Percentiles rank a stretch among this genome's conserved stretches.
These are phyloP conservation scores for Petroica traversi DNA, from an alignment of 2,113 vertebrate genomes.

Conservation along the genomic window DNA sequence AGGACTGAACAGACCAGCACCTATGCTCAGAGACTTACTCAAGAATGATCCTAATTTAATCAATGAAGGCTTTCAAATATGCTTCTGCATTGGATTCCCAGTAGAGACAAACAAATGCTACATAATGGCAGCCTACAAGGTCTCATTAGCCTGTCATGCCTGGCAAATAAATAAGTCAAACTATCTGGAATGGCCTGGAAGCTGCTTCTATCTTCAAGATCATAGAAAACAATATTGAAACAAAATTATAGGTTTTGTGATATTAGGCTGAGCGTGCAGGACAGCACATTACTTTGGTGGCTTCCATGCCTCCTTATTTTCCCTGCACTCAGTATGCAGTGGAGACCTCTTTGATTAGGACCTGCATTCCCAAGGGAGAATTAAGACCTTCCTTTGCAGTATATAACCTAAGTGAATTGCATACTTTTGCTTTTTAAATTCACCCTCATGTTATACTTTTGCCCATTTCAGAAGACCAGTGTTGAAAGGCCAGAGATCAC, in stretches of 20 bases:
- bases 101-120: neutral
- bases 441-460: neutral
- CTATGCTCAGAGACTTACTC: neutral
- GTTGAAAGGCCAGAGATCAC: neutral
- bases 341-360: neutral
- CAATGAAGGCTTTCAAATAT: neutral
- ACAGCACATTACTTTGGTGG: neutral
- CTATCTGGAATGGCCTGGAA: neutral
- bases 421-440: neutral
- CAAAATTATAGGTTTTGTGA: neutral
- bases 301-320: neutral
- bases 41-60: neutral
- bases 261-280: neutral
- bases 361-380: neutral
- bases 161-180: neutral
- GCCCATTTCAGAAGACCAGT: neutral
- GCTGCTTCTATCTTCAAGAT: neutral
- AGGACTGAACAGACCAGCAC: neutral
- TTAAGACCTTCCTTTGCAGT: neutral
- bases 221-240: neutral
- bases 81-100: neutral
- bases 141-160: neutral
- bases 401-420: neutral
- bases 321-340: neutral
- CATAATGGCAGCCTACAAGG: fast-evolving